Base-by-base conservation (phyloP, 2,113 vertebrate species). In the Chamaetylas fuelleborni region DNA sequence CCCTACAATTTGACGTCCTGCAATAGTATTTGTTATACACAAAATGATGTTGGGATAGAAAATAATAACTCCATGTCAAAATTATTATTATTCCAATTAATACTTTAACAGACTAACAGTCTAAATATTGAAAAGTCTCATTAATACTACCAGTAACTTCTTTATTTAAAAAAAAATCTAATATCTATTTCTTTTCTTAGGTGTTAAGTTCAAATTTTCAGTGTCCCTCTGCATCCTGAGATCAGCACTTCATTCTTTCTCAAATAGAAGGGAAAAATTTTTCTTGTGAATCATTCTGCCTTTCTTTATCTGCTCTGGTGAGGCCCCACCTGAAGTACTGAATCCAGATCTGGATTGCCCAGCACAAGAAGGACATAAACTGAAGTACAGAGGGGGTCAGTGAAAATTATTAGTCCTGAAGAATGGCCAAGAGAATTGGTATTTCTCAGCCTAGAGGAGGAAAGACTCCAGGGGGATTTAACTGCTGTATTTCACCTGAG, bases 391-490 rank as follows among this genome's bases (percentile, higher is more conserved):
- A 64, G 12, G 2, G 2, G 6, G 4, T 19, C 22, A 15, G 8
- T 25, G 28, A 66, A 26, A 57, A 51, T 28, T 2, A 43, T 29
- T 51, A 43, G 9, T 7, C 12, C 36, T 73, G 7, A 81, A 26
- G 8, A 73, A 88, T 9, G 43, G 6, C 60, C 57, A 36, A 65
- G 10, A 51, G 18, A 81, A 43, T 29, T 72, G 43, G 3, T 17
- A 33, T 65, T 43, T 56, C 13, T 51, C 36, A 38, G 26, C 14
- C 19, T 9, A 4, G 26, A 81, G 58, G 43, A 56, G 14, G 25
- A 53, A 64, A 57, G 33, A 2, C 26, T 33, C 31, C 11, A 0
- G 0, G 5, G 12, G 36, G 42, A 50, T 6, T 57, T 57, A 57
- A 72, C 8, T 26, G 34, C 8, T 31, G 25, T 12, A 12, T 57